A percentile compares a stretch with the other conserved stretches of the same genome.
These are phyloP conservation scores for Calliphora vicina DNA, from an alignment of 1,140 invertebrate genomes.

Conservation along the genomic window DNA sequence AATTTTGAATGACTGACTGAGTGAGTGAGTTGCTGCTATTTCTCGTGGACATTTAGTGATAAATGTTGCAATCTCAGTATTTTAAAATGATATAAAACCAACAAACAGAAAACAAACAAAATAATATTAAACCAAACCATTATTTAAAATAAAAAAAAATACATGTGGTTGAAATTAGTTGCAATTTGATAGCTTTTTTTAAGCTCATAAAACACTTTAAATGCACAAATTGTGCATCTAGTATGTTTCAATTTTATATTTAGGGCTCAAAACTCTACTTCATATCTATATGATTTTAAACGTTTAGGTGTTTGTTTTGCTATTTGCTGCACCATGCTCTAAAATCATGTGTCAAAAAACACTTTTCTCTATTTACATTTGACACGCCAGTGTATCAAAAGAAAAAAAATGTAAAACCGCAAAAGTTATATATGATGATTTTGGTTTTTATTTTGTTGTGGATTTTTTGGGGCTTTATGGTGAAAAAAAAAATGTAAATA, in stretches of 20 bases:
- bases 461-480: background rate
- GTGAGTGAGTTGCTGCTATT: background rate
- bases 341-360: background rate
- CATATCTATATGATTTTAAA: too few relatives aligned
- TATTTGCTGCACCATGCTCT: background rate
- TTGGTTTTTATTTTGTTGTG: background rate
- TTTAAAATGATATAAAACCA: constrained; percentile 18
- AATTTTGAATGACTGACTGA: background rate
- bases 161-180: constrained; percentile 19
- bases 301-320: background rate
- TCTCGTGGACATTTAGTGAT: constrained; percentile 6
- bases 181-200: constrained; percentile 20
- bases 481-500: background rate
- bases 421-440: background rate
- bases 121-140: background rate
- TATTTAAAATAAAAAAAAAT: constrained; percentile 1
- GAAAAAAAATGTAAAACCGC: background rate
- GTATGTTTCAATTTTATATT: background rate
- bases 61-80: constrained; percentile 30
- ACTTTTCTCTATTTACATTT: background rate
- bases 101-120: background rate
- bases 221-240: background rate
- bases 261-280: background rate
- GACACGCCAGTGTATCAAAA: background rate
- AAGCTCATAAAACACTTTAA: background rate